Evolutionary conservation across 2,888 invertebrate genomes (phyloP).

Genomic region (Coleophora flavipennella): DNA sequence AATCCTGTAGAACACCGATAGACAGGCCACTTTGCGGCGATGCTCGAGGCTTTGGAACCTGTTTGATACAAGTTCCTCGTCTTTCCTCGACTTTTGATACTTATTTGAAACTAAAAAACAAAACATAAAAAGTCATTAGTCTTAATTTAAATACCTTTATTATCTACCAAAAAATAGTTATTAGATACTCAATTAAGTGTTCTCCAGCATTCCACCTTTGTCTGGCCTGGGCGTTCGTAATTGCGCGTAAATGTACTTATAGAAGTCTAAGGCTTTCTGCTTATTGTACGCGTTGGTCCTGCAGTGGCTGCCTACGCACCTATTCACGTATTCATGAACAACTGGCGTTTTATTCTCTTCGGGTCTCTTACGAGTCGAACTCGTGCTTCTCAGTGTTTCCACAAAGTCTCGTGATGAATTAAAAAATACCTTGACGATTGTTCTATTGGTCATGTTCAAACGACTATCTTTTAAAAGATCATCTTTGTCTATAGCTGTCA

Average conservation of each 20-base stretch:
- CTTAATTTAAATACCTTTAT: constrained; percentile 13
- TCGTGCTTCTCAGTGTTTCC: constrained; percentile 52
- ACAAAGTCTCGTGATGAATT: constrained; percentile 61
- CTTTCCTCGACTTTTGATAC: too few species aligned
- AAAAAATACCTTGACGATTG: constrained; percentile 56
- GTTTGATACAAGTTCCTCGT: too few species aligned
- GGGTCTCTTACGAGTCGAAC: constrained; percentile 31
- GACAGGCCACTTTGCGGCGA: too few species aligned
- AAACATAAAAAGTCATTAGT: constrained; percentile 14
- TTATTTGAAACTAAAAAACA: too few species aligned
- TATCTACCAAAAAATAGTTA: constrained; percentile 19
- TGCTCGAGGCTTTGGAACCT: too few species aligned
- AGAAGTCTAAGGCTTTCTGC: constrained; percentile 63
- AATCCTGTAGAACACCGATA: too few species aligned
- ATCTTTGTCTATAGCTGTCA: constrained; percentile 56
- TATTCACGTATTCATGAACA: constrained; percentile 40
- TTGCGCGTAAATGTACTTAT: constrained; percentile 65
- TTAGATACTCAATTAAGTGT: constrained; percentile 25
- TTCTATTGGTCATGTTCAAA: constrained; percentile 56
- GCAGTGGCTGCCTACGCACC: constrained; percentile 47
- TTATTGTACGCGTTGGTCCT: constrained; percentile 50
- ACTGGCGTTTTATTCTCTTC: constrained; percentile 29
- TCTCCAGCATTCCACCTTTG: constrained; percentile 27
- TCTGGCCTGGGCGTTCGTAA: constrained; percentile 43
- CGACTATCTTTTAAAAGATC: constrained; percentile 45